Base-by-base conservation (phyloP, 2,113 vertebrate genomes). In the Cacatua alba region DNA sequence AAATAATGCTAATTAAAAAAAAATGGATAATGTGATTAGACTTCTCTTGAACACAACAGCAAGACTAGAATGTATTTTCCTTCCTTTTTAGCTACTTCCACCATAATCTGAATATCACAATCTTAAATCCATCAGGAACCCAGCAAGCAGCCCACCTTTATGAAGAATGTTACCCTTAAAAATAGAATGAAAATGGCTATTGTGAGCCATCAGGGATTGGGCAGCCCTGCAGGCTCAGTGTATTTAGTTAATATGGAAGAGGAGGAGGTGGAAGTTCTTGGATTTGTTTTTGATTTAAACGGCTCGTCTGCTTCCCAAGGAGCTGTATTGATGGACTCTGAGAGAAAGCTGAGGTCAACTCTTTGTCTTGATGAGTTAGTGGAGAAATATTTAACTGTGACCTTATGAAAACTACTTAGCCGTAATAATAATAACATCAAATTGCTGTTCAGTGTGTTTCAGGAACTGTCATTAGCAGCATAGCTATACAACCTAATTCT, bases 111-210 rank as follows among this genome's bases (percentile, higher is more conserved):
- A 94, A 94, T 94, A 93, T 68, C 83, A 94, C 65, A 65, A 77
- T 52, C 75, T 93, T 79, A 96, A 95, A 97, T 95, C 77, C 90
- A 91, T 89, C 93, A 93, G 49, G 33, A 93, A 35, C 79, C 37
- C 94, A 94, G 96, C 96, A 94, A 93, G 95, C 82, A 90, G 75
- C 62, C 71, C 95, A 96, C 96, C 89, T 96, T 95, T 90, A 65
- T 3, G 0, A 70, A 83, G 82, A 96, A 82, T 14, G 81, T 86
- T 62, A 53, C 52, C 71, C 75, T 97, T 89, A 94, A 94, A 94
- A 96, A 87, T 59, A 90, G 93, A 95, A 82, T 44, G 83, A 51
- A 93, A 93, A 39, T 3, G 19, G 93, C 67, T 72, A 57, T 96
- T 92, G 79, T 0, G 17, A 80, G 67, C 74, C 91, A 92, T 70